Conservation (phyloP, 2,797 vertebrate genomes). For the Hozukius guyotensis region DNA sequence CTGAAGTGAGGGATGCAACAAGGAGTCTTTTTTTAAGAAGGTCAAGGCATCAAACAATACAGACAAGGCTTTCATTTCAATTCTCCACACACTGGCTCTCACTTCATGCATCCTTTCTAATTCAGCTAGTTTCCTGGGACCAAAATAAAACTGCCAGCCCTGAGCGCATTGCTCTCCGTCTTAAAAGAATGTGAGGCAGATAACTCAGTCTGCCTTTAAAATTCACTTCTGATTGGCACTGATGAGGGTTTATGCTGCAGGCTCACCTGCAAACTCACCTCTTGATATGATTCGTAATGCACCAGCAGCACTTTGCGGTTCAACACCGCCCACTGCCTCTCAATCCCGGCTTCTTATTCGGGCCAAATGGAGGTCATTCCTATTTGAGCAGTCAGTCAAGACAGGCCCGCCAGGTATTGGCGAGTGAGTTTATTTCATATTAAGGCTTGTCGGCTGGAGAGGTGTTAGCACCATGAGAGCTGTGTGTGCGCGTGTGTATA, state of each 20-base stretch:
- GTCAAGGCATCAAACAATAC: conserved; percentile 58
- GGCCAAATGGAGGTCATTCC: conserved; percentile 79
- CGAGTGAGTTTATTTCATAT: conserved; percentile 78
- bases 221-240: conserved; percentile 60
- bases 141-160: conserved; percentile 47
- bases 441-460: conserved; percentile 69
- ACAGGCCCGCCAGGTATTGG: conserved; percentile 75
- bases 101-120: conserved; percentile 16
- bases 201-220: conserved; percentile 45
- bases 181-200: conserved; percentile 38
- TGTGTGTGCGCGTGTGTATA: conserved; percentile 32
- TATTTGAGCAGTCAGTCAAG: conserved; percentile 79
- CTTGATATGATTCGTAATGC: conserved; percentile 62
- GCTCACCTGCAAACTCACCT: conserved; percentile 62
- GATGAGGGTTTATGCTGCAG: conserved; percentile 60
- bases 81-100: conserved; percentile 17
- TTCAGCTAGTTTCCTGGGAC: conserved; percentile 37
- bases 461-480: conserved; percentile 57
- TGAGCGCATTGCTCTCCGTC: conserved; percentile 9
- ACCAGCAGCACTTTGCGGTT: conserved; percentile 57
- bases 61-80: conserved; percentile 48
- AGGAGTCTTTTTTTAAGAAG: conserved; percentile 31
- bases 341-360: conserved; percentile 65
- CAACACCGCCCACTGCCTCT: conserved; percentile 63
- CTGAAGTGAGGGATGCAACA: conserved; percentile 42